A percentile compares a stretch with the other conserved stretches of the same genome.
Evolutionary conservation across 2,888 invertebrate species (phyloP).

Genomic region (Cephus pygmeus): DNA sequence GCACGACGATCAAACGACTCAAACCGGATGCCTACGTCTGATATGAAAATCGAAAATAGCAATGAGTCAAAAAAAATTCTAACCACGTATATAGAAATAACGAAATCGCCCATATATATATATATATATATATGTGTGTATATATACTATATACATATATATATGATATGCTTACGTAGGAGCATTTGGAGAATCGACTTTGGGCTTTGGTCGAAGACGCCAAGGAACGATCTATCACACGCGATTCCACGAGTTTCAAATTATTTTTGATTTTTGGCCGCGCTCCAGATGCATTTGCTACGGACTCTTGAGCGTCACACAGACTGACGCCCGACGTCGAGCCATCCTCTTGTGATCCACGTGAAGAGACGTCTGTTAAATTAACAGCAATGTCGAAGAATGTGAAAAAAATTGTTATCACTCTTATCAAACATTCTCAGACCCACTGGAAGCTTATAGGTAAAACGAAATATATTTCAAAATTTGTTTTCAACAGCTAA

Average conservation of each 20-base stretch:
- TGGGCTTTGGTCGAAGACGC: background rate
- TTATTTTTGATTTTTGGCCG: constrained; percentile 44
- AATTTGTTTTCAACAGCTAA: too few species aligned
- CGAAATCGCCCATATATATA: background rate
- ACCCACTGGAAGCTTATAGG: too few species aligned
- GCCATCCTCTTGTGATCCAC: background rate
- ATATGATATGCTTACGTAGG: background rate
- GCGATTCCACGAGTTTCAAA: constrained; percentile 31
- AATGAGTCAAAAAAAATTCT: too few species aligned
- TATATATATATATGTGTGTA: background rate
- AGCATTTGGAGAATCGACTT: background rate
- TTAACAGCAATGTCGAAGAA: too few species aligned
- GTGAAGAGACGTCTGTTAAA: too few species aligned
- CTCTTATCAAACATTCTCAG: too few species aligned
- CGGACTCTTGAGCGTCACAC: constrained; percentile 22
- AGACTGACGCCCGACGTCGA: constrained; percentile 33
- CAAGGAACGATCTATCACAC: constrained; percentile 2
- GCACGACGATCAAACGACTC: too few species aligned
- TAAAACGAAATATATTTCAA: too few species aligned
- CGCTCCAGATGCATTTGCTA: constrained; percentile 39
- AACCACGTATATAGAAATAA: too few species aligned
- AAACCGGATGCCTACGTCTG: too few species aligned
- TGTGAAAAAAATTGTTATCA: too few species aligned
- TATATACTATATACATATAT: background rate
- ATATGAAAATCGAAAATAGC: too few species aligned